Conservation (phyloP, 23 tunicate genomes). For the Ciona savignyi region DNA sequence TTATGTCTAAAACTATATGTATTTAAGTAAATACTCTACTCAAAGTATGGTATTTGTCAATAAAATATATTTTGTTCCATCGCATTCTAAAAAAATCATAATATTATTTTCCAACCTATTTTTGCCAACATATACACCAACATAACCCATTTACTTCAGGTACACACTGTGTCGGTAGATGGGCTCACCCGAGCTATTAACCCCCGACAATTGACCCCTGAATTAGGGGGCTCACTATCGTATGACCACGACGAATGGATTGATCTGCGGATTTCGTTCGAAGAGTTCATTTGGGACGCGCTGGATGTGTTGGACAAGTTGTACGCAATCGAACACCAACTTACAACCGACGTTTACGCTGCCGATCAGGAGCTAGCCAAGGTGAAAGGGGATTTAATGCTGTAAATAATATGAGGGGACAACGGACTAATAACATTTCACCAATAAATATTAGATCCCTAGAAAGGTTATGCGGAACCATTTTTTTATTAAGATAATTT, state of each 20-base stretch:
- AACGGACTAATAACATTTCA: too few relatives aligned
- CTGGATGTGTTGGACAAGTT: constrained; percentile 80
- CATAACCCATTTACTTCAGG: constrained; percentile 34
- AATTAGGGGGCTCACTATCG: constrained; percentile 59
- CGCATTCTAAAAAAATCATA: too few relatives aligned
- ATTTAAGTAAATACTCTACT: too few relatives aligned
- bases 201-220: constrained; percentile 80
- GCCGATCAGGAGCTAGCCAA: constrained; percentile 64
- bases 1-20: too few relatives aligned
- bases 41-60: too few relatives aligned
- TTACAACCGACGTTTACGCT: constrained; percentile 52
- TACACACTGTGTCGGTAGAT: constrained; percentile 78
- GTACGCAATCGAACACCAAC: constrained; percentile 43
- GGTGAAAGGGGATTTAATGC: constrained; percentile 25
- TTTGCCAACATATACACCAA: not conserved
- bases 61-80: too few relatives aligned
- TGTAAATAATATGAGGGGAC: too few relatives aligned
- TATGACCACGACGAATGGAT: constrained; percentile 97
- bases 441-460: too few relatives aligned
- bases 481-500: too few relatives aligned
- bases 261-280: constrained; percentile 78
- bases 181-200: constrained; percentile 41
- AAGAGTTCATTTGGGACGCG: constrained; percentile 89
- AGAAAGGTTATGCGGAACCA: too few relatives aligned
- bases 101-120: too few relatives aligned